Conservation (phyloP, 2,113 vertebrate species). For the Burhinus bistriatus region DNA sequence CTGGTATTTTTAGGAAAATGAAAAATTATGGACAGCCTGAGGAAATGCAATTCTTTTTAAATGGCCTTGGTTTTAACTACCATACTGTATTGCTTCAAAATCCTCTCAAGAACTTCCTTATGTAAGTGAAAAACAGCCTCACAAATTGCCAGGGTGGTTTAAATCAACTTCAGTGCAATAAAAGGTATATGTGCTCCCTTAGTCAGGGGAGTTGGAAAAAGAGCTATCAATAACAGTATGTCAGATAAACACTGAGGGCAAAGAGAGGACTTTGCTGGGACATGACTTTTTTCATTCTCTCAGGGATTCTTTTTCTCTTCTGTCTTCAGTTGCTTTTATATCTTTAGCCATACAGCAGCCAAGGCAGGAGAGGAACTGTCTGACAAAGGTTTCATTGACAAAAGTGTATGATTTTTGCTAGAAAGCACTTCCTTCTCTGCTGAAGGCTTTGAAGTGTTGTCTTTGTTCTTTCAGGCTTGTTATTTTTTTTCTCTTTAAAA, state of each 20-base stretch:
- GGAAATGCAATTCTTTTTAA: neutral
- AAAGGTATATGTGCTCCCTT: neutral
- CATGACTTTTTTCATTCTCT: slow-evolving; percentile 44
- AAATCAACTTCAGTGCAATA: neutral
- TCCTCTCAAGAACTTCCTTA: neutral
- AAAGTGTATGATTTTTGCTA: slow-evolving; percentile 68
- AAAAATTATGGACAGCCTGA: neutral
- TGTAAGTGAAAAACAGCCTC: neutral
- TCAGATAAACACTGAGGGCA: slow-evolving; percentile 42
- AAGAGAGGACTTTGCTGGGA: slow-evolving; percentile 48
- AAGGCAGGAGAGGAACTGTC: slow-evolving; percentile 40
- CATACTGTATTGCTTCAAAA: neutral
- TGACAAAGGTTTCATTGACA: slow-evolving; percentile 77
- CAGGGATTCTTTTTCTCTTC: slow-evolving; percentile 50
- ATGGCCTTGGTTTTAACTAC: neutral
- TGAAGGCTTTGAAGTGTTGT: slow-evolving; percentile 73
- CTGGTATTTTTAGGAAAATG: neutral
- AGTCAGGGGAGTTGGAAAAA: slow-evolving; percentile 46
- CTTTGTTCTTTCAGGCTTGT: slow-evolving; percentile 74
- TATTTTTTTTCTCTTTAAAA: slow-evolving; percentile 18
- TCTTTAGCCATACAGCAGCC: slow-evolving; percentile 53
- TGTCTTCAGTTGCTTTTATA: slow-evolving; percentile 58
- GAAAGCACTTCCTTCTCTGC: slow-evolving; percentile 73
- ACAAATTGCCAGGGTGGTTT: neutral
- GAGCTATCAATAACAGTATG: neutral